These are phyloP conservation scores for Laticauda laticaudata DNA, from an alignment of 2,113 vertebrate species.

Conservation along the genomic window DNA sequence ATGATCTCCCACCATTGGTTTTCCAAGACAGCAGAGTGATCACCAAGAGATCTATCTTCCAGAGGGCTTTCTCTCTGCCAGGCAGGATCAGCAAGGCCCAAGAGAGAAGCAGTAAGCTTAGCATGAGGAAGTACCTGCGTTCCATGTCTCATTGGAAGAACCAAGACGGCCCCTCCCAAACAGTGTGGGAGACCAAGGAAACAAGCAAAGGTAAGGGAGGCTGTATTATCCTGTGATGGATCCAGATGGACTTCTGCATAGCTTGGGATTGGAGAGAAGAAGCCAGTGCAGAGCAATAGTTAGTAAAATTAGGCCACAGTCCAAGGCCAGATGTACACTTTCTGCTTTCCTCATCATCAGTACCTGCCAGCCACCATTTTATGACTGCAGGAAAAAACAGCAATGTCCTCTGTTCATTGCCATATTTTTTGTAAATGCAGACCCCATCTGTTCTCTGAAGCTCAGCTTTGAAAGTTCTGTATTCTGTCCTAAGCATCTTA, in stretches of 20 bases:
- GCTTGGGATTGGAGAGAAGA: neutral
- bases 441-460: neutral
- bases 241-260: accelerated
- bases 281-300: neutral
- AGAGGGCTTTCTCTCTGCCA: constrained; percentile 80
- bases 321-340: neutral
- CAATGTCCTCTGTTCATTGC: neutral
- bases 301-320: neutral
- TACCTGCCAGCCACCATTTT: neutral
- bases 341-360: neutral
- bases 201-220: neutral
- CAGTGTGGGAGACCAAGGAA: neutral
- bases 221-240: neutral
- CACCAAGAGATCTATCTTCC: constrained; percentile 79
- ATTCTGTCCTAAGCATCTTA: neutral
- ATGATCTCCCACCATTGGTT: constrained; percentile 40
- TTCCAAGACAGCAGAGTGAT: constrained; percentile 10
- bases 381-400: neutral
- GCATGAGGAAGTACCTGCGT: constrained; percentile 77
- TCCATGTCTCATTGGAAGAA: constrained; percentile 71
- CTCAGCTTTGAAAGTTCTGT: neutral
- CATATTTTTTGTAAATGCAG: neutral
- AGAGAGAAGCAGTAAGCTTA: constrained; percentile 55
- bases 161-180: constrained; percentile 17
- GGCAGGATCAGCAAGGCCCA: constrained; percentile 53